Evolutionary conservation across 2,797 vertebrate species (phyloP), one percentile per base, ranked within the genome.

Genomic region (Argentina silus): DNA sequence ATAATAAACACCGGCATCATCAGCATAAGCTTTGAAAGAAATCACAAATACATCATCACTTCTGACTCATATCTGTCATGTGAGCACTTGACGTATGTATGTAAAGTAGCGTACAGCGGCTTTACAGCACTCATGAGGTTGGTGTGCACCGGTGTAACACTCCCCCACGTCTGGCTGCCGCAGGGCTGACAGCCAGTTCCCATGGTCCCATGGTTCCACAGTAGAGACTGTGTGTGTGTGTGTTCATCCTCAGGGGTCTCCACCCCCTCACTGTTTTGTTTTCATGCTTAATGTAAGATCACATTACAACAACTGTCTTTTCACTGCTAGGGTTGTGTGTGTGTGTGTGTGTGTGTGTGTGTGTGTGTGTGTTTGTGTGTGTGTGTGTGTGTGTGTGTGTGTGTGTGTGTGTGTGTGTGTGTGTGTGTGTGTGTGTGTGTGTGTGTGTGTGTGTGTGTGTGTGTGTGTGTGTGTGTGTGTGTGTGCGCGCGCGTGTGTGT

Each of bases 211-310:
- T 19, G 47, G 80, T 86, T 87, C 88, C 84, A 88, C 88, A 87
- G 77, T 70, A 88, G 85, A 15, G 43, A 82, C 84, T 53, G 72
- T 76, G 72, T 76, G 83, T 53, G 72, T 76, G 72, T 76, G 83
- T 36, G 27, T 36, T 36, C 67, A 61, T 89, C 90, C 89, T 88
- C 85, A 0, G 87, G 90, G 91, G 87, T 85, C 80, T 86, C 85
- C 89, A 84, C 89, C 89, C 86, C 86, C 91, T 87, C 84, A 79
- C 84, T 91, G 87, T 87, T 88, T 90, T 90, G 90, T 92, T 90
- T 93, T 91, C 89, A 86, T 88, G 86, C 85, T 90, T 92, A 90
- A 92, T 89, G 87, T 83, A 62, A 80, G 89, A 90, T 94, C 91
- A 72, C 78, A 80, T 94, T 93, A 88, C 93, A 72, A 80, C 53